Conservation (phyloP, 2,888 invertebrate genomes). For the Oxyteleia sp. region DNA sequence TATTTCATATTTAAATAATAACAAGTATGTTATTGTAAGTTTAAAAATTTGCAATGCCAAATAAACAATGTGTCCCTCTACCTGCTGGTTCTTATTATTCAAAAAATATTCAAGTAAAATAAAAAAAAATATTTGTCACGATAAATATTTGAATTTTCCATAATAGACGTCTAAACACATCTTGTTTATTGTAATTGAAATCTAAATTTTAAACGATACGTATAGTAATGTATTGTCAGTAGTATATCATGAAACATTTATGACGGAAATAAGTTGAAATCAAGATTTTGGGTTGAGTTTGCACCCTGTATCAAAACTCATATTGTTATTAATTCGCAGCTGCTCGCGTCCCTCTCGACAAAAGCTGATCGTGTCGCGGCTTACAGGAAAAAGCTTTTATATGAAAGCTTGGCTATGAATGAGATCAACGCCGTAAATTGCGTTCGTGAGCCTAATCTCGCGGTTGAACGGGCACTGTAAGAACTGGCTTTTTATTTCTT, state of each 20-base stretch:
- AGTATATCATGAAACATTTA: not conserved
- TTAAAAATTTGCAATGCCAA: too few species aligned
- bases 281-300: conserved; percentile 46
- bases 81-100: too few species aligned
- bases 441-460: conserved; percentile 85
- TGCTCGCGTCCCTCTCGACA: conserved; percentile 76
- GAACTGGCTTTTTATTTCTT: conserved; percentile 72
- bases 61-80: too few species aligned
- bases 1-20: too few species aligned
- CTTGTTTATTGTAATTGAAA: too few species aligned
- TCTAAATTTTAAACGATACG: conserved; percentile 5
- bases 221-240: not conserved
- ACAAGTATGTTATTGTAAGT: too few species aligned
- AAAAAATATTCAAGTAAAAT: not conserved
- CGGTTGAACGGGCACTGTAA: conserved; percentile 80
- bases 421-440: conserved; percentile 87
- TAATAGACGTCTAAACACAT: too few species aligned
- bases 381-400: conserved; percentile 88
- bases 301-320: conserved; percentile 71
- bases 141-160: too few species aligned
- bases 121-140: conserved; percentile 37
- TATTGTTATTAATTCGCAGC: conserved; percentile 81
- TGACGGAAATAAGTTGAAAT: conserved; percentile 13
- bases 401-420: conserved; percentile 85
- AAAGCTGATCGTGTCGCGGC: conserved; percentile 83